phyloP scores from a whole-genome alignment of 2,888 invertebrate genomes.

The Drosophila mimica region DNA sequence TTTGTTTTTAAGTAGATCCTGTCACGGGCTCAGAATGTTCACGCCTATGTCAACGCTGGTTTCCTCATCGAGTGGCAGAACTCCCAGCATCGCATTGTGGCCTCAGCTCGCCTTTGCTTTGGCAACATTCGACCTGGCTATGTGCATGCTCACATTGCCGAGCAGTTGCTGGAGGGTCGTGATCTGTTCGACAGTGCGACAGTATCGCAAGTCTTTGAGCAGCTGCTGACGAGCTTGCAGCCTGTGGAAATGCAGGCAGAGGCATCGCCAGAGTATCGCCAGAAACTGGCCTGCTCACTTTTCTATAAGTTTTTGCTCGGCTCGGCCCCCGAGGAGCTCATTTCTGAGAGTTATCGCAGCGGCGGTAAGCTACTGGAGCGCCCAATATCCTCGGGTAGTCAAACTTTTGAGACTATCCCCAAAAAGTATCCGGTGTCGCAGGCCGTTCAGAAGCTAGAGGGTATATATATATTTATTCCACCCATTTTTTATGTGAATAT shows the following conservation, averaged over 20 bases:
- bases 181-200: slow-evolving; percentile 85
- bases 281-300: slow-evolving; percentile 89
- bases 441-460: slow-evolving; percentile 91
- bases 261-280: slow-evolving; percentile 89
- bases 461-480: slow-evolving; percentile 78
- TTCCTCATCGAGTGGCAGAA: slow-evolving; percentile 87
- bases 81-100: slow-evolving; percentile 34
- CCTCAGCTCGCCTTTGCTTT: slow-evolving; percentile 87
- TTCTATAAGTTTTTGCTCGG: slow-evolving; percentile 91
- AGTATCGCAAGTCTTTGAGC: slow-evolving; percentile 84
- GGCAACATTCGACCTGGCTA: slow-evolving; percentile 88
- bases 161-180: slow-evolving; percentile 85
- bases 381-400: slow-evolving; percentile 88
- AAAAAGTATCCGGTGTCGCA: slow-evolving; percentile 91
- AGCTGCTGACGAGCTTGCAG: slow-evolving; percentile 87
- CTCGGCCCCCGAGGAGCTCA: slow-evolving; percentile 86
- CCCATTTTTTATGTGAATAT: rapidly evolving
- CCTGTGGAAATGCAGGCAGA: slow-evolving; percentile 89
- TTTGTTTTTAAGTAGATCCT: slow-evolving; percentile 86
- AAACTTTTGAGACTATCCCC: slow-evolving; percentile 89
- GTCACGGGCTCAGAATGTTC: slow-evolving; percentile 91
- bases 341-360: slow-evolving; percentile 40
- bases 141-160: slow-evolving; percentile 87
- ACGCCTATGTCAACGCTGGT: slow-evolving; percentile 91
- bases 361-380: slow-evolving; percentile 87